Evolutionary conservation across 2,888 invertebrate genomes (phyloP).

Genomic region (Nephrotoma appendiculata): DNA sequence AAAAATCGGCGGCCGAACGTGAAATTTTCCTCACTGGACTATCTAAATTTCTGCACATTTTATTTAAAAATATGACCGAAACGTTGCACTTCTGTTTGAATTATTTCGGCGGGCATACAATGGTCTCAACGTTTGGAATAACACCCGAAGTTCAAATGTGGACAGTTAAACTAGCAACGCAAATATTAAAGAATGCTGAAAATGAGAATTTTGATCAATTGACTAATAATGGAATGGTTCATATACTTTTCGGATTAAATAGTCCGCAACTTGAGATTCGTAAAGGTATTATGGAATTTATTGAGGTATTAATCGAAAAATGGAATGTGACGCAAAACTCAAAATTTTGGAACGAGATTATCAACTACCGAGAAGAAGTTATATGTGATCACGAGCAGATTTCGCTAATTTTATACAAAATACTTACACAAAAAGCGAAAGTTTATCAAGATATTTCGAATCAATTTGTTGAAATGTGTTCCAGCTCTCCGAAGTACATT

Average conservation of each 20-base stretch:
- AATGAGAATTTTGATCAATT: constrained; percentile 5
- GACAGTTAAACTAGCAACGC: constrained; percentile 29
- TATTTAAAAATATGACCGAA: constrained; percentile 8
- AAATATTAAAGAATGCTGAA: constrained; percentile 15
- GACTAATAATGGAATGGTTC: constrained; percentile 16
- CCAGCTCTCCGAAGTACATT: constrained; percentile 33
- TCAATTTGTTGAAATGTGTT: constrained; percentile 21
- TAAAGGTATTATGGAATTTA: constrained; percentile 25
- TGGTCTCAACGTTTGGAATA: constrained; percentile 16
- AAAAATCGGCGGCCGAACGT: neutral
- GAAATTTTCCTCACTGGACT: constrained; percentile 18
- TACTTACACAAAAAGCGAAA: constrained; percentile 35
- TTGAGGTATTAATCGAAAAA: neutral
- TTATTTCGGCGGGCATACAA: neutral
- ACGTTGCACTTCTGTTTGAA: neutral
- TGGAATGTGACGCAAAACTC: neutral
- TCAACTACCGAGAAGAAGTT: constrained; percentile 37
- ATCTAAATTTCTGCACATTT: neutral
- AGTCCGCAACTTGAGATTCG: constrained; percentile 41
- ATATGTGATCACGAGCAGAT: constrained; percentile 51
- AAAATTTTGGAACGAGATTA: constrained; percentile 20
- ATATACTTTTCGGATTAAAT: constrained; percentile 36
- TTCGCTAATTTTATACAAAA: constrained; percentile 43
- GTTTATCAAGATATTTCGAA: constrained; percentile 23
- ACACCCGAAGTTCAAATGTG: constrained; percentile 38